phyloP scores from a whole-genome alignment of 2,888 invertebrate species.

The Atethmia centrago region DNA sequence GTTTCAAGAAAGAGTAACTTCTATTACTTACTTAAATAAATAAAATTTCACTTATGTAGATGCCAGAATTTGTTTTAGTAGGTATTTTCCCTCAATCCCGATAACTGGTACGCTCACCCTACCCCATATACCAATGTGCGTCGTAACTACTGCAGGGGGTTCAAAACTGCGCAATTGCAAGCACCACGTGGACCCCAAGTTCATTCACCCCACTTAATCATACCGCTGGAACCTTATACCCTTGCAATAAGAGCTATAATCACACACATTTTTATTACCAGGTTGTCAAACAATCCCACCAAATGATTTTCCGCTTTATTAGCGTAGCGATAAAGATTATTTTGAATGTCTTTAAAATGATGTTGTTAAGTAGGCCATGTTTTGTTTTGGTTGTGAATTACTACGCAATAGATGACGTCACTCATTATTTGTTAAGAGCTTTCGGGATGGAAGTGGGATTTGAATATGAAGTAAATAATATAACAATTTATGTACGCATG shows the following conservation, averaged over 20 bases:
- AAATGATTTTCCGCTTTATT: slow-evolving; percentile 47
- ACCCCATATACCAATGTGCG: slow-evolving; percentile 75
- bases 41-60: no score
- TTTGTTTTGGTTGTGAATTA: slow-evolving; percentile 65
- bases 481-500: slow-evolving; percentile 25
- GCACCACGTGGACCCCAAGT: slow-evolving; percentile 83
- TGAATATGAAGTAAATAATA: slow-evolving; percentile 47
- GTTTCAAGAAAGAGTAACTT: not conserved
- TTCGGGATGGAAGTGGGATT: slow-evolving; percentile 37
- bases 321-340: slow-evolving; percentile 38
- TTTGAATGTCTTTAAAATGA: slow-evolving; percentile 56
- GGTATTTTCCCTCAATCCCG: not conserved
- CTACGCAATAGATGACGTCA: slow-evolving; percentile 63
- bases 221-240: slow-evolving; percentile 58
- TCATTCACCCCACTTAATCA: slow-evolving; percentile 79
- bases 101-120: slow-evolving; percentile 48
- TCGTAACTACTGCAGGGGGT: slow-evolving; percentile 86
- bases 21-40: not conserved
- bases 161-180: slow-evolving; percentile 88
- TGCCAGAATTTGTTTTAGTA: not conserved
- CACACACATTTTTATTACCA: slow-evolving; percentile 55
- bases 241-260: slow-evolving; percentile 59
- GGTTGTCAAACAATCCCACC: slow-evolving; percentile 40
- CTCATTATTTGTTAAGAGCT: slow-evolving; percentile 58
- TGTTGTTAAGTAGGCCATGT: slow-evolving; percentile 61